Evolutionary conservation across 2,113 vertebrate species (phyloP).

Genomic region (Ornithorhynchus anatinus): DNA sequence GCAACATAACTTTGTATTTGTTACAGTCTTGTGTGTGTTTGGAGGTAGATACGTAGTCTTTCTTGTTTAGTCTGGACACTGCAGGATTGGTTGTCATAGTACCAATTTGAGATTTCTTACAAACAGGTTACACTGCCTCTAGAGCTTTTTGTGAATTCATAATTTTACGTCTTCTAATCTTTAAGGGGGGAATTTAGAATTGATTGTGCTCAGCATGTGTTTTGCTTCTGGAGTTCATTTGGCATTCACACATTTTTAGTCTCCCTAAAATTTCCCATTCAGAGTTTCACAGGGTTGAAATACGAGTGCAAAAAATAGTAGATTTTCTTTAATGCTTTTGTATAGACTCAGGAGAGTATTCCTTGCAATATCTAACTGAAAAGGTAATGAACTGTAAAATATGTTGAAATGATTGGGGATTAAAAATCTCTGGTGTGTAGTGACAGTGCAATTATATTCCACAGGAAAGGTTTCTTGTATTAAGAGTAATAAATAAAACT

Average conservation of each 20-base stretch:
- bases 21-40: slow-evolving; percentile 15
- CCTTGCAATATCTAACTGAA: slow-evolving; percentile 74
- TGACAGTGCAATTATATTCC: slow-evolving; percentile 81
- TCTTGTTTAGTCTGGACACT: slow-evolving; percentile 50
- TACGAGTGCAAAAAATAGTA: slow-evolving; percentile 67
- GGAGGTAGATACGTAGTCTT: slow-evolving; percentile 19
- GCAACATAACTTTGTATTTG: slow-evolving; percentile 47
- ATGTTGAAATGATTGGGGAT: slow-evolving; percentile 83
- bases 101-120: slow-evolving; percentile 31
- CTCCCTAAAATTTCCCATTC: slow-evolving; percentile 31
- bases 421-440: slow-evolving; percentile 84
- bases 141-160: slow-evolving; percentile 20
- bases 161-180: slow-evolving; percentile 23
- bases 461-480: slow-evolving; percentile 77
- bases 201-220: not conserved
- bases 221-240: slow-evolving; percentile 25
- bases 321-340: slow-evolving; percentile 69
- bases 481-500: slow-evolving; percentile 82
- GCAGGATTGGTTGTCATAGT: slow-evolving; percentile 15
- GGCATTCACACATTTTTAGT: slow-evolving; percentile 34
- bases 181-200: slow-evolving; percentile 12
- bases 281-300: slow-evolving; percentile 54
- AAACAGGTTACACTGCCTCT: slow-evolving; percentile 1
- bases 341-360: slow-evolving; percentile 76
- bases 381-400: slow-evolving; percentile 86